Conservation (phyloP, 2,113 vertebrate species). For the Garra rufa region DNA sequence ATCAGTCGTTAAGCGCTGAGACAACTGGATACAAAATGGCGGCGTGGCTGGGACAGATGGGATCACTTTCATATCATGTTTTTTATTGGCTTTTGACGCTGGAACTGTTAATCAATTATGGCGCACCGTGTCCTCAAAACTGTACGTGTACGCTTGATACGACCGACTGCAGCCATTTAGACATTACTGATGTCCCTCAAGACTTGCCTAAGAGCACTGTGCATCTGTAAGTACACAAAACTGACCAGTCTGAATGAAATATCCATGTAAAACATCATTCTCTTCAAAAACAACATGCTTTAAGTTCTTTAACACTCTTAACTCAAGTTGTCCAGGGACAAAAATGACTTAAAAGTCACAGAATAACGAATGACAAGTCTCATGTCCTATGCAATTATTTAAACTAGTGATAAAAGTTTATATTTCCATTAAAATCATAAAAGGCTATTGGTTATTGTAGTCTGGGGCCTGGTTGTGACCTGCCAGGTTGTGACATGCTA, state of each 20-base stretch:
- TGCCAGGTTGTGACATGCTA: conserved; percentile 1
- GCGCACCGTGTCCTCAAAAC: conserved; percentile 75
- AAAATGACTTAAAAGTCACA: background rate
- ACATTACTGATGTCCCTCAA: conserved; percentile 75
- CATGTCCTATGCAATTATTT: background rate
- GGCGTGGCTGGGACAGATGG: conserved; percentile 78
- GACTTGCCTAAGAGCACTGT: conserved; percentile 86
- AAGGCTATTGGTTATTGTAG: background rate
- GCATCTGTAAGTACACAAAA: conserved; percentile 85
- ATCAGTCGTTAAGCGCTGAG: conserved; percentile 72
- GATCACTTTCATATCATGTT: conserved; percentile 68
- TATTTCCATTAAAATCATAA: background rate
- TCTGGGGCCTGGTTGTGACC: background rate
- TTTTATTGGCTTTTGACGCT: conserved; percentile 72
- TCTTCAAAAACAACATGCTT: background rate
- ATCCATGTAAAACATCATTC: background rate
- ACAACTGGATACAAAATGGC: conserved; percentile 91
- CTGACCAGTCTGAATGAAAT: background rate
- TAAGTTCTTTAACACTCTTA: background rate
- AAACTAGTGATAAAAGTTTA: background rate
- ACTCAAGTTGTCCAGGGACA: background rate
- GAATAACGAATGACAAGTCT: background rate
- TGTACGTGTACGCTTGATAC: conserved; percentile 83
- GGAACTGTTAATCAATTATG: conserved; percentile 58
- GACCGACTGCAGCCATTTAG: conserved; percentile 84